These are phyloP conservation scores for Morus bassanus DNA, from an alignment of 2,797 vertebrate species.

Conservation along the genomic window DNA sequence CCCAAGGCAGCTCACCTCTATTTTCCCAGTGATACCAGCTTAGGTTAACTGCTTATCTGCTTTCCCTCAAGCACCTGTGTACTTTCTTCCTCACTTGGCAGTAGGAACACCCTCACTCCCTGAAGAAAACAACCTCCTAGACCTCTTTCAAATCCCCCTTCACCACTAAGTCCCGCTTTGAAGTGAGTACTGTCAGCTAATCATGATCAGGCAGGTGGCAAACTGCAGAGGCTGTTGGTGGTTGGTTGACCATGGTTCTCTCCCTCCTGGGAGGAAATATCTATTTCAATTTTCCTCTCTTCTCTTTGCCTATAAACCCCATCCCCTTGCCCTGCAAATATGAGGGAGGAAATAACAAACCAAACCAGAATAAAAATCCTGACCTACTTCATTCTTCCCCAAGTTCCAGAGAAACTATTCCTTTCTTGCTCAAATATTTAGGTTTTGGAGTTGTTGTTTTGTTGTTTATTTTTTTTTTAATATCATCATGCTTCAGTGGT, in stretches of 20 bases:
- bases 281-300: not conserved
- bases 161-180: not conserved
- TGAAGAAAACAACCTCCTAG: not conserved
- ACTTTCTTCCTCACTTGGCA: not conserved
- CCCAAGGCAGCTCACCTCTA: not conserved
- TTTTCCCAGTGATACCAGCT: not conserved
- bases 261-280: not conserved
- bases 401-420: not conserved
- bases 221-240: not conserved
- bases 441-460: fast-evolving
- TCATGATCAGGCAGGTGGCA: not conserved
- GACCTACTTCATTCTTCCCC: not conserved
- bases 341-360: not conserved
- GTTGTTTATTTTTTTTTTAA: not conserved
- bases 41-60: not conserved
- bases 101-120: not conserved
- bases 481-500: not conserved
- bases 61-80: not conserved
- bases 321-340: not conserved
- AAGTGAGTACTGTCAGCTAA: not conserved
- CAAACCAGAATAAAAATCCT: not conserved
- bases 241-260: not conserved
- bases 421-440: not conserved
- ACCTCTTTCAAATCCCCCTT: not conserved
- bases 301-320: not conserved